These are phyloP conservation scores for Mesorhabditis sp. DNA, from an alignment of 2,888 invertebrate species.

Conservation along the genomic window DNA sequence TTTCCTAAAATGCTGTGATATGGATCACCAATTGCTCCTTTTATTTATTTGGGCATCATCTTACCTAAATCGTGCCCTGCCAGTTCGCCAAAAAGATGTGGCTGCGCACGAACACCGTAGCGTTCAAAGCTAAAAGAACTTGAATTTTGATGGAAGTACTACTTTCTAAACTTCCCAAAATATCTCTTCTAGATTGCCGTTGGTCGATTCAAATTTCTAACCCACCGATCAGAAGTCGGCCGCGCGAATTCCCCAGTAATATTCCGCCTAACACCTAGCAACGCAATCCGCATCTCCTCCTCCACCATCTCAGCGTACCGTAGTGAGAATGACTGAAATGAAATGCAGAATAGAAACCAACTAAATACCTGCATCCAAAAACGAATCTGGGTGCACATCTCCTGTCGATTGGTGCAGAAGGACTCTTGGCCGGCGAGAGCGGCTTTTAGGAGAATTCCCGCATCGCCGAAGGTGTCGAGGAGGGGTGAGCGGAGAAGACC, in stretches of 20 bases:
- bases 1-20: constrained; percentile 16
- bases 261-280: constrained; percentile 78
- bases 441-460: constrained; percentile 40
- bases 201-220: neutral
- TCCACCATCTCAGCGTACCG: constrained; percentile 85
- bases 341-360: neutral
- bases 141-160: neutral
- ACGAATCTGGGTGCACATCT: constrained; percentile 25
- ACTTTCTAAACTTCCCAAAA: neutral
- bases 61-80: constrained; percentile 25
- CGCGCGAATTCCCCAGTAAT: constrained; percentile 75
- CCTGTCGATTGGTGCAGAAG: constrained; percentile 25
- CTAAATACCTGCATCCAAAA: constrained; percentile 39
- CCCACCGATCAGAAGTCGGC: constrained; percentile 63
- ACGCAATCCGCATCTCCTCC: constrained; percentile 78
- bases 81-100: constrained; percentile 40
- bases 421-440: constrained; percentile 37
- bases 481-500: constrained; percentile 8
- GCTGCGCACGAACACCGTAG: constrained; percentile 32
- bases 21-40: neutral
- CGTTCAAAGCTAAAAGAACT: constrained; percentile 12
- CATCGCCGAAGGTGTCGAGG: constrained; percentile 29
- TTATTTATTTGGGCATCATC: constrained; percentile 7
- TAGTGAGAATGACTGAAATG: constrained; percentile 58
- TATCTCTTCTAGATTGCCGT: neutral